Base-by-base conservation (phyloP, 1,140 invertebrate genomes). In the Leptopilina boulardi region DNA sequence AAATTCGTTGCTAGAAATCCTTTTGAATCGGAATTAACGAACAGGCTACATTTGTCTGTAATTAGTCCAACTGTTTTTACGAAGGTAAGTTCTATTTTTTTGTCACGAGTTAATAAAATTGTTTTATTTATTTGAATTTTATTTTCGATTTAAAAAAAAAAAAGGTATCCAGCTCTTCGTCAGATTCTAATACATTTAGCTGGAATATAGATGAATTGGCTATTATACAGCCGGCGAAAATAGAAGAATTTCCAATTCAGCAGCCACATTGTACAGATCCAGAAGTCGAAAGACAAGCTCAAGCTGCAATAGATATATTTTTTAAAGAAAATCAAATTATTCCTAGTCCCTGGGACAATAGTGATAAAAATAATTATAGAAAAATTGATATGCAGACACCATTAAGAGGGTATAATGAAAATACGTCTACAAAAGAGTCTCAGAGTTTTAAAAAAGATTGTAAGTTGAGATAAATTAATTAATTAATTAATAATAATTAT, bases 181-280 rank as follows among this genome's bases (percentile, higher is more conserved):
- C 89, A 9, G 87, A 86, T 23, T 92, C 92, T 23, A 88, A 91
- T 5, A 85, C 83, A 11, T 93, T 93, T 77, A 84, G 86, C 51
- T 93, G 92, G 92, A 92, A 87, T 3, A 91, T 93, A 13, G 92
- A 93, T 5, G 92, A 93, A 54, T 80, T 93, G 3, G 92, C 92
- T 18, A 82, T 82, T 3, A 85, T 93, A 15, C 86, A 91, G 73
- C 92, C 92, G n/a, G 92, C 89, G 0, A 89, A 91, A 82, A 91
- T 93, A 19, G 92, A 93, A 79, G 91, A 93, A 42, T 90, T 90
- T 83, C 87, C 91, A 41, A 80, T 90, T 0, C 91, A 93, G 74
- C 91, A 92, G 74, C 80, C 88, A 70, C 82, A 92, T 11, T 89
- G 86, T 0, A 83, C 88, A 5, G 92, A 93, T 81, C 91, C 92